These are phyloP conservation scores for Sialia sialis DNA, from an alignment of 2,113 vertebrate genomes.

Conservation along the genomic window DNA sequence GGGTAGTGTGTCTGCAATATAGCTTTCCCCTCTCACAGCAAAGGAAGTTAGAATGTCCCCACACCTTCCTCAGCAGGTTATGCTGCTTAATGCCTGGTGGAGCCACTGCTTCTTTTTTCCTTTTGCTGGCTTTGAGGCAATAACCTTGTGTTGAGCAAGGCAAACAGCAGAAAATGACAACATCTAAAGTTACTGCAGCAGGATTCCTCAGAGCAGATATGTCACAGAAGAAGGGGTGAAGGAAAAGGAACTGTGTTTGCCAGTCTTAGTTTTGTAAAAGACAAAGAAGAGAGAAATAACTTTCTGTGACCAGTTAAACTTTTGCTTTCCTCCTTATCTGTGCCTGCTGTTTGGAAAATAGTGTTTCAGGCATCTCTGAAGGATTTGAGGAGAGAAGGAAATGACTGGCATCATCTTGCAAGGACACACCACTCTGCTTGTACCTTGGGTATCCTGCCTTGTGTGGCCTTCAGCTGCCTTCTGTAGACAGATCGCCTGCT, in stretches of 20 bases:
- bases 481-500: background rate
- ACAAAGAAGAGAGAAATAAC: background rate
- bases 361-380: background rate
- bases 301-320: background rate
- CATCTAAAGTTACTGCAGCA: background rate
- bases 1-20: background rate
- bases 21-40: background rate
- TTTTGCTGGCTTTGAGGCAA: background rate
- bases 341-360: background rate
- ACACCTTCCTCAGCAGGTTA: background rate
- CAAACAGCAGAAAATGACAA: background rate
- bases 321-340: background rate
- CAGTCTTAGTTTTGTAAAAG: background rate
- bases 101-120: background rate
- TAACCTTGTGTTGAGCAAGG: background rate
- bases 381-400: background rate
- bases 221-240: background rate
- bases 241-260: background rate
- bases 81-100: background rate
- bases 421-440: background rate
- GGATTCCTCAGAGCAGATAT: background rate
- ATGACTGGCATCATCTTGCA: background rate
- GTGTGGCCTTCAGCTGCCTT: background rate
- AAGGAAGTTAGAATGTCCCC: background rate
- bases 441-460: background rate